These are phyloP conservation scores for Sinocyclocheilus anshuiensis DNA, from an alignment of 2,113 vertebrate genomes.

Conservation along the genomic window DNA sequence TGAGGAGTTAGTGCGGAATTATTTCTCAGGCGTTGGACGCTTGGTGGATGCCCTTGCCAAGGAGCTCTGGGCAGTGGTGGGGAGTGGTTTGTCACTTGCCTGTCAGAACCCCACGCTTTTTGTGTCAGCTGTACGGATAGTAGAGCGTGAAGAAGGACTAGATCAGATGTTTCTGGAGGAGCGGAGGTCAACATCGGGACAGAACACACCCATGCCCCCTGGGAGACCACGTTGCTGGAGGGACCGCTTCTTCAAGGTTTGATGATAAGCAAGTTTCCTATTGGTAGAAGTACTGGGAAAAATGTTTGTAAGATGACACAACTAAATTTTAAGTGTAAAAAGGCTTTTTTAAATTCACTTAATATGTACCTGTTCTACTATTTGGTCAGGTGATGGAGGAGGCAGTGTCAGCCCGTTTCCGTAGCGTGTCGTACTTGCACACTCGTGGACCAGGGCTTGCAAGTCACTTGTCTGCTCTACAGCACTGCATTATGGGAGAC, in stretches of 20 bases:
- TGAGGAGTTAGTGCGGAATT: constrained; percentile 74
- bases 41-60: constrained; percentile 84
- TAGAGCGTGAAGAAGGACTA: constrained; percentile 88
- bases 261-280: not conserved
- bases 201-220: constrained; percentile 72
- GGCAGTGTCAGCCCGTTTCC: constrained; percentile 70
- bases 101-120: constrained; percentile 86
- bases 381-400: constrained; percentile 76
- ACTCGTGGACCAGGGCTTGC: constrained; percentile 79
- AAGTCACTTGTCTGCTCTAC: constrained; percentile 83
- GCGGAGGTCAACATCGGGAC: constrained; percentile 53
- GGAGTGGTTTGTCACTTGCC: constrained; percentile 78
- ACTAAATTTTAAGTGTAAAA: not conserved
- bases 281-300: not conserved
- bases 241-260: constrained; percentile 81
- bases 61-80: constrained; percentile 84
- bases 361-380: not conserved
- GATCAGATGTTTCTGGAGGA: constrained; percentile 74
- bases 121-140: constrained; percentile 89
- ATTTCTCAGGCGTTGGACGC: constrained; percentile 83
- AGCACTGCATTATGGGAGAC: constrained; percentile 82
- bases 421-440: constrained; percentile 75
- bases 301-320: not conserved
- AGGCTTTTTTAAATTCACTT: not conserved
- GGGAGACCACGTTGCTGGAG: constrained; percentile 89